phyloP scores from a whole-genome alignment of 2,888 invertebrate genomes.

The Zootermopsis nevadensis region DNA sequence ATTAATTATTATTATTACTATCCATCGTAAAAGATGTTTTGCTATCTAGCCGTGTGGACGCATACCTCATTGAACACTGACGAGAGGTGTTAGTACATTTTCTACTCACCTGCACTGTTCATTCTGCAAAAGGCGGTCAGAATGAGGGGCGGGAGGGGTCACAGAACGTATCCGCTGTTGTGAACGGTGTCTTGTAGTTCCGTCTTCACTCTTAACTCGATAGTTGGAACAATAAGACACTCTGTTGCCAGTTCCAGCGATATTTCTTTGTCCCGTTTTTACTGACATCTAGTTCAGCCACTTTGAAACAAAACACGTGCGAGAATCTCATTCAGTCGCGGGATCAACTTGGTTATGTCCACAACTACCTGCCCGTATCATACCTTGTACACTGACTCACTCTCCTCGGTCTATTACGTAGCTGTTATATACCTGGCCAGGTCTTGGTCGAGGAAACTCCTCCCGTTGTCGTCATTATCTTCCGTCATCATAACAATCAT shows the following conservation, averaged over 20 bases:
- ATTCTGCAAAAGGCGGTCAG: neutral
- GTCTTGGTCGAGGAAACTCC: conserved; percentile 7
- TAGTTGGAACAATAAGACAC: neutral
- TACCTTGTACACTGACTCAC: conserved; percentile 5
- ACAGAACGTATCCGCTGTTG: no score
- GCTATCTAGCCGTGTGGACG: neutral
- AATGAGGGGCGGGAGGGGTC: neutral
- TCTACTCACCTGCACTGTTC: conserved; percentile 21
- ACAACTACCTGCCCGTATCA: conserved; percentile 5
- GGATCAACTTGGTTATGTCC: neutral
- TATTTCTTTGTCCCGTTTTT: conserved; percentile 1
- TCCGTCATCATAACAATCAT: neutral
- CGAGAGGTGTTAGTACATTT: neutral
- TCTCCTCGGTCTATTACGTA: neutral
- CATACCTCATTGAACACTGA: neutral
- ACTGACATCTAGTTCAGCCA: conserved; percentile 27
- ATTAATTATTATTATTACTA: neutral
- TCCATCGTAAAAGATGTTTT: neutral
- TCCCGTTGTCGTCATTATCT: conserved; percentile 1
- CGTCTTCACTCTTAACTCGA: no score
- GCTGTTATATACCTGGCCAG: conserved; percentile 20
- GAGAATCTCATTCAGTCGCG: neutral
- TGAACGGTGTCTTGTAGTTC: no score
- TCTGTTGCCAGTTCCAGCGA: neutral
- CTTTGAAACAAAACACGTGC: conserved; percentile 2